Base-by-base conservation (phyloP, 2,797 vertebrate species). In the Microchirus variegatus region DNA sequence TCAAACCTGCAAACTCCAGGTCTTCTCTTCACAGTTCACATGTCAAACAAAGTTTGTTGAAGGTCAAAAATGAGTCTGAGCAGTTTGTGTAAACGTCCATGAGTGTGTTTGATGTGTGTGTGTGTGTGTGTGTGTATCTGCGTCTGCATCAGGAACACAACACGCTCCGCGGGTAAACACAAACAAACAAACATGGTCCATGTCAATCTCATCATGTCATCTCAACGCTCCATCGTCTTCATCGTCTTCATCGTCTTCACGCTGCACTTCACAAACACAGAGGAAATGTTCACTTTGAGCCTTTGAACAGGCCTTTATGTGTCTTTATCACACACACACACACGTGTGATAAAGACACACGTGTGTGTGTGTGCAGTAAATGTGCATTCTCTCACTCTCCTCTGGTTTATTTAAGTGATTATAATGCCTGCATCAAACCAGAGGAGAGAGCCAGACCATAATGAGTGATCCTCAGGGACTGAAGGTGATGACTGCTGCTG, bases 381-480 rank as follows among this genome's bases (percentile, higher is more conserved):
- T 59, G 72, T 81, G 77, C 80, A 86, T 92, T 92, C 83, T 91
- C 84, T 91, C 82, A 89, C 86, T 91, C 81, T 79, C 77, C 48
- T 22, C 68, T 75, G 45, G 65, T 91, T 91, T 90, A 70, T 83
- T 88, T 88, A 81, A 83, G 80, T 88, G 83, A 88, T 91, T 92
- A 69, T 87, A 85, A 89, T 85, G 84, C 82, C 80, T 78, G 75
- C 83, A 87, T 89, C 78, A 86, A 80, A 78, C 71, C 70, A 5
- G 76, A 74, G 79, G 70, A 75, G 71, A 75, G 42, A 67, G 63
- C 81, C 85, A 81, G 86, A 90, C 84, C 59, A 67, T 87, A 89
- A 90, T 90, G 83, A 86, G 63, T 19, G 72, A 78, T 79, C 87
- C 84, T n/a, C 81, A 60, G 48, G 81, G 81, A 85, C 80, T 43